Base-by-base conservation (phyloP, 2,113 vertebrate genomes). In the Dasyurus viverrinus region DNA sequence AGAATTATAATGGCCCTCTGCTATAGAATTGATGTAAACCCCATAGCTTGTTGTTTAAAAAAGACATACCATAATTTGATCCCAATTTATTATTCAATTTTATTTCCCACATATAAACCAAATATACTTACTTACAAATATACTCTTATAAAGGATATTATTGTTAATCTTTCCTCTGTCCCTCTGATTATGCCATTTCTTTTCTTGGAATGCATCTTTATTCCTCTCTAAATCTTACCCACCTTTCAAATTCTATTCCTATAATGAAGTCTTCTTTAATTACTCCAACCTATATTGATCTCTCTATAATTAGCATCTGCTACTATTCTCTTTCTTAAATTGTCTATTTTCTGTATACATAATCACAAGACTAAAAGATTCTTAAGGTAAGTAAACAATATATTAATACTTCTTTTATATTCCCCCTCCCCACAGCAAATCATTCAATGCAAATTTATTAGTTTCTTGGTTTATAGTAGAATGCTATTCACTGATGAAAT, bases 291-390 rank as follows among this genome's bases (percentile, higher is more conserved):
- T n/a, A 16, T 12, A 60, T 25, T 12, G 27, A 48, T 53, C 68
- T 76, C 36, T 76, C 36, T n/a, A 19, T 76, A 76, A n/a, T 76
- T 76, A 76, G 5, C 68, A 76, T 76, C 68, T 76, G 5, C 14
- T 76, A n/a, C 36, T n/a, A 76, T 76, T n/a, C 68, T n/a, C 60
- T 84, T 84, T 42, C 52, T 92, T 93, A 22, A 2, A 4, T 26
- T 68, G 60, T 96, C 90, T 91, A 68, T 89, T 68, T 92, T 8
- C 91, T 68, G 50, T 26, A 19, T 68, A 53, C 14, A 36, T 55
- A 91, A 54, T 60, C 19, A 94, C 84, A 68, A 60, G 92, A 26
- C 12, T 89, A 90, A 55, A 53, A 53, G 55, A 89, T 94, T 42
- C 76, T 50, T 50, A 68, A 95, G 60, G 46, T 55, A 92, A 89